A percentile compares a stretch with the other conserved stretches of the same genome.
phyloP scores from a whole-genome alignment of 1,140 invertebrate genomes.

The Pectinophora gossypiella region DNA sequence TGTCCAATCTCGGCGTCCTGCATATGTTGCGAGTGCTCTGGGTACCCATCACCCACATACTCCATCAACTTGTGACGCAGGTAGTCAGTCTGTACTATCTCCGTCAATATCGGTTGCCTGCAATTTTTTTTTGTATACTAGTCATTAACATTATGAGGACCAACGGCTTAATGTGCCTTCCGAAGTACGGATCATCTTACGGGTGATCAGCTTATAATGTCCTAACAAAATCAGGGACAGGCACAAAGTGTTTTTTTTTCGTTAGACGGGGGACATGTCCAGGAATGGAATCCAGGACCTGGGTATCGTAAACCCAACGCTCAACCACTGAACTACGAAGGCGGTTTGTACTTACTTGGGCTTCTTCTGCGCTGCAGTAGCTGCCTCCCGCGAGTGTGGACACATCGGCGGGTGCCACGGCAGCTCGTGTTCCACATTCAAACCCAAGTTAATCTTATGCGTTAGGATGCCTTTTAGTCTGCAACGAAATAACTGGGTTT shows the following conservation, averaged over 20 bases:
- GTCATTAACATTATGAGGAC: too few relatives aligned
- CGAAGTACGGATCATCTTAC: too few relatives aligned
- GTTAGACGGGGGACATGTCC: too few relatives aligned
- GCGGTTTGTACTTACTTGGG: slow-evolving; percentile 50
- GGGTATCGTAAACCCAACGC: too few relatives aligned
- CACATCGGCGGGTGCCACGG: slow-evolving; percentile 87
- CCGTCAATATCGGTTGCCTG: slow-evolving; percentile 36
- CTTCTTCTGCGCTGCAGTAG: slow-evolving; percentile 57
- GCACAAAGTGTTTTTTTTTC: too few relatives aligned
- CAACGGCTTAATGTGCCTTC: too few relatives aligned
- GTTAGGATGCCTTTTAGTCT: slow-evolving; percentile 74
- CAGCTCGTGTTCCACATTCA: slow-evolving; percentile 79
- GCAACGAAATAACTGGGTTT: slow-evolving; percentile 23
- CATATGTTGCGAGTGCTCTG: slow-evolving; percentile 45
- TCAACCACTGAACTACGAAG: too few relatives aligned
- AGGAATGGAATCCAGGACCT: too few relatives aligned
- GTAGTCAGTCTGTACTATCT: slow-evolving; percentile 32
- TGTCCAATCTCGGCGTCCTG: slow-evolving; percentile 85
- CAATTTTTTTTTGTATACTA: too few relatives aligned
- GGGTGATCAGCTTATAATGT: too few relatives aligned
- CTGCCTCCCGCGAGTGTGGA: slow-evolving; percentile 39
- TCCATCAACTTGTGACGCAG: slow-evolving; percentile 71
- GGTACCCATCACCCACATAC: slow-evolving; percentile 75
- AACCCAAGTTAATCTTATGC: slow-evolving; percentile 78
- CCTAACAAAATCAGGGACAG: too few relatives aligned